A percentile compares a stretch with the other conserved stretches of the same genome.
Conservation (phyloP, 2,113 vertebrate genomes). For the Dryoscopus gambensis region DNA sequence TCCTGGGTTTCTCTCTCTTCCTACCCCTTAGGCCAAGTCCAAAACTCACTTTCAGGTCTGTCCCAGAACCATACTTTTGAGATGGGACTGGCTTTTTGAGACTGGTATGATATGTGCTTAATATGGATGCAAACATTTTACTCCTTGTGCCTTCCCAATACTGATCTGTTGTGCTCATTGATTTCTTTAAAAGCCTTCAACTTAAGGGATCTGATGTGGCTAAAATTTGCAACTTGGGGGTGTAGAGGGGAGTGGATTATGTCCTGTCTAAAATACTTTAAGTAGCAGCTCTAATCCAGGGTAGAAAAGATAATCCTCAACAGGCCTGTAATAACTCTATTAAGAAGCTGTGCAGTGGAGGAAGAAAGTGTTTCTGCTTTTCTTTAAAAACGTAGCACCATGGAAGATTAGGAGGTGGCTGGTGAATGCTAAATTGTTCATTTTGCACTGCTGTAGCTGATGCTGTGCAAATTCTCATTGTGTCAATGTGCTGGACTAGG, state of each 20-base stretch:
- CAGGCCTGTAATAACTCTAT: background rate
- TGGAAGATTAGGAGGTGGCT: background rate
- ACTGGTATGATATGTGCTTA: background rate
- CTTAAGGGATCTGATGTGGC: background rate
- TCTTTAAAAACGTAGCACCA: background rate
- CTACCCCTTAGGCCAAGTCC: background rate
- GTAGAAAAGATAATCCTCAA: background rate
- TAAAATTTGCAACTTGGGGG: background rate
- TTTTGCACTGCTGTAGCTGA: background rate
- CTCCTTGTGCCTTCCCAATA: background rate
- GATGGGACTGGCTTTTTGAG: background rate
- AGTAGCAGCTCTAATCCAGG: background rate
- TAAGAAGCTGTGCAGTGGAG: background rate
- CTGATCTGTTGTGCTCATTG: background rate
- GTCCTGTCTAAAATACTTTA: background rate
- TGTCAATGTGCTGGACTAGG: background rate
- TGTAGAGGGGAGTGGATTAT: background rate
- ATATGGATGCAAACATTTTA: background rate
- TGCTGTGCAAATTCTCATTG: background rate
- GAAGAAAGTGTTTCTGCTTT: background rate
- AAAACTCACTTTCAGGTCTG: background rate
- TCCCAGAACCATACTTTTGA: background rate
- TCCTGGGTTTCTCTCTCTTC: background rate
- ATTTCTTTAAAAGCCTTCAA: background rate
- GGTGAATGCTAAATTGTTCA: background rate